A percentile compares a stretch with the other conserved stretches of the same genome.
Conservation (phyloP, 2,888 invertebrate genomes). For the Thecophora atra region DNA sequence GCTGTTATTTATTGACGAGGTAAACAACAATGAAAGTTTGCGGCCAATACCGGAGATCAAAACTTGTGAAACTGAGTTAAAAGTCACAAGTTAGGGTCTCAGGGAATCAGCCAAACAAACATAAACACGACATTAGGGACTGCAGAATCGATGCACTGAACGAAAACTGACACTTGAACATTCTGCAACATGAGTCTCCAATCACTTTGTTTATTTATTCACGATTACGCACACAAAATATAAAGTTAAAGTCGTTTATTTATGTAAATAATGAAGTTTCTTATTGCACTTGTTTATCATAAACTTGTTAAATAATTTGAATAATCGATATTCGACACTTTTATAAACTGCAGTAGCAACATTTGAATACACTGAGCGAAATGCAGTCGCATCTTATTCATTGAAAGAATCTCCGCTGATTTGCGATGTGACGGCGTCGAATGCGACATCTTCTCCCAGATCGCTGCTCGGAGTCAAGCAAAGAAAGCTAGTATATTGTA, state of each 20-base stretch:
- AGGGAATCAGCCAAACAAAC: slow-evolving; percentile 68
- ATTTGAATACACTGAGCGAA: slow-evolving; percentile 10
- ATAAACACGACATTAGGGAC: slow-evolving; percentile 50
- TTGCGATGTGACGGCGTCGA: not conserved
- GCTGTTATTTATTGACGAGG: slow-evolving; percentile 18
- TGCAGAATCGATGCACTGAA: not conserved
- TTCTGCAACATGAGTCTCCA: too few relatives aligned
- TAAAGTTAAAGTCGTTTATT: not conserved
- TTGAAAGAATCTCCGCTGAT: not conserved
- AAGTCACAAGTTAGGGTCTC: slow-evolving; percentile 69
- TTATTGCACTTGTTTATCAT: too few relatives aligned
- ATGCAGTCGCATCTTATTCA: too few relatives aligned
- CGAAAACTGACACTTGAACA: too few relatives aligned
- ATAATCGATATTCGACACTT: too few relatives aligned
- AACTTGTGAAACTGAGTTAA: slow-evolving; percentile 67
- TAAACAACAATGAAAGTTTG: slow-evolving; percentile 64
- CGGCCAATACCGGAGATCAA: slow-evolving; percentile 68
- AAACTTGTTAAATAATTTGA: too few relatives aligned
- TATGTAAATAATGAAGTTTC: too few relatives aligned
- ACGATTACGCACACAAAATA: slow-evolving; percentile 11
- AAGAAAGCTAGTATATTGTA: slow-evolving; percentile 67
- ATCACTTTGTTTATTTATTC: too few relatives aligned
- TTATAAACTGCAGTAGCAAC: too few relatives aligned
- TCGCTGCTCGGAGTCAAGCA: slow-evolving; percentile 64
- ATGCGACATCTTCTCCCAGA: slow-evolving; percentile 15